phyloP scores from a whole-genome alignment of 2,797 vertebrate species.

The Rhinella marina region DNA sequence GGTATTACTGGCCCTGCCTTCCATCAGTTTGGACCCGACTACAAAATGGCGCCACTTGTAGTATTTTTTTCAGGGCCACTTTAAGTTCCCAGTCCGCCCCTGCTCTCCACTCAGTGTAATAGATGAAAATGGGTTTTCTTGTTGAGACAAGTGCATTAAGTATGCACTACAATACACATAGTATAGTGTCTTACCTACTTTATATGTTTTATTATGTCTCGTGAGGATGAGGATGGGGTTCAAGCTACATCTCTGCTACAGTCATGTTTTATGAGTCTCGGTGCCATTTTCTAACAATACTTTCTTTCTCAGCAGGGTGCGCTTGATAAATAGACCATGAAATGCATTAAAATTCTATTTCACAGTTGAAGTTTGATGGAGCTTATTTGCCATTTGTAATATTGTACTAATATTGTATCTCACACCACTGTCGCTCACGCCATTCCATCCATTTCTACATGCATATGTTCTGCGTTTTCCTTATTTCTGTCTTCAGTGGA shows the following conservation, averaged over 20 bases:
- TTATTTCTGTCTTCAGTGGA: constrained; percentile 24
- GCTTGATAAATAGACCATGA: constrained; percentile 52
- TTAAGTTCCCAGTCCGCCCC: no score
- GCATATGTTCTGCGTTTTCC: not conserved
- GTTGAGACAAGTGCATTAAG: not conserved
- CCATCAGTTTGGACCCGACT: no score
- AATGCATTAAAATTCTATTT: constrained; percentile 71
- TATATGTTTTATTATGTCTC: not conserved
- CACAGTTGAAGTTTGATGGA: constrained; percentile 55
- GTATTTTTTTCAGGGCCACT: no score
- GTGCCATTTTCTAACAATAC: constrained; percentile 3
- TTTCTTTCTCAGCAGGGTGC: constrained; percentile 22
- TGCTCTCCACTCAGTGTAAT: not conserved
- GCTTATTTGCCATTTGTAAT: constrained; percentile 50
- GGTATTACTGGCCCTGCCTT: no score
- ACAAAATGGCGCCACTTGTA: no score
- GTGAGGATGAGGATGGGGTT: not conserved
- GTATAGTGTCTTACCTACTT: not conserved
- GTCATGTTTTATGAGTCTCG: not conserved
- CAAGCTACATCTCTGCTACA: not conserved
- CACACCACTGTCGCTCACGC: not conserved
- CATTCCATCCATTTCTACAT: not conserved
- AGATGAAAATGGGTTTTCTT: not conserved
- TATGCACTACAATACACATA: not conserved
- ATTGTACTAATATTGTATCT: constrained; percentile 46